Evolutionary conservation across 2,797 vertebrate species (phyloP).

Genomic region (Pogonophryne albipinna): DNA sequence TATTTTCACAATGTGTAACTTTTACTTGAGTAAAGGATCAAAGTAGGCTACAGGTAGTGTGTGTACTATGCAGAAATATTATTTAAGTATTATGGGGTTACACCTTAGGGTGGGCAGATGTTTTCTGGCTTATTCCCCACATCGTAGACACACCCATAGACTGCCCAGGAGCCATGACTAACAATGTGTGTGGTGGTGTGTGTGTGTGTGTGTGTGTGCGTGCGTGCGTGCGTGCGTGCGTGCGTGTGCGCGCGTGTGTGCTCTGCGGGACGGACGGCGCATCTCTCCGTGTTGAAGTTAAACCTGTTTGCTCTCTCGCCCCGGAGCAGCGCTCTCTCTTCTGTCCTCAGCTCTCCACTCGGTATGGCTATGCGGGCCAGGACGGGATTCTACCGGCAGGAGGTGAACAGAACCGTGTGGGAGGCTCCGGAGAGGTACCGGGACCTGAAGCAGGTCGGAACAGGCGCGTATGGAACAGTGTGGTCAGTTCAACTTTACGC

Average conservation of each 20-base stretch:
- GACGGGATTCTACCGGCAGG: slow-evolving; percentile 91
- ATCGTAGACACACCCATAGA: slow-evolving; percentile 67
- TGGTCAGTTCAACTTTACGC: slow-evolving; percentile 85
- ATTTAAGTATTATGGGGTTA: too few species aligned
- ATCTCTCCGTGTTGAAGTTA: background rate
- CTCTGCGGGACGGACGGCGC: background rate
- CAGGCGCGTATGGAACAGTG: slow-evolving; percentile 95
- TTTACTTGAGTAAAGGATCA: too few species aligned
- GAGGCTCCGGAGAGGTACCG: slow-evolving; percentile 92
- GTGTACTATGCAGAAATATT: background rate
- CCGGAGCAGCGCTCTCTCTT: background rate
- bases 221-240: slow-evolving; percentile 13
- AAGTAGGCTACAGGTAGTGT: too few species aligned
- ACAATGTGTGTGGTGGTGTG: background rate
- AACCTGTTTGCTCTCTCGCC: slow-evolving; percentile 15
- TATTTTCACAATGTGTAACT: too few species aligned
- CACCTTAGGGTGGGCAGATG: slow-evolving; percentile 67
- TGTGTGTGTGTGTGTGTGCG: background rate
- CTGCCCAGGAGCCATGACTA: slow-evolving; percentile 33
- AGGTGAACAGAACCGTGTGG: slow-evolving; percentile 92
- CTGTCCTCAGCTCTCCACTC: slow-evolving; percentile 18
- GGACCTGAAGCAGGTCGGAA: slow-evolving; percentile 92
- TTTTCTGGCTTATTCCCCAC: slow-evolving; percentile 37
- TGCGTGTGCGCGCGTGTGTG: slow-evolving; percentile 5
- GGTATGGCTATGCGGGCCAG: slow-evolving; percentile 87